phyloP scores from a whole-genome alignment of 2,797 vertebrate genomes.

The Microctenopoma stevenorrisi region DNA sequence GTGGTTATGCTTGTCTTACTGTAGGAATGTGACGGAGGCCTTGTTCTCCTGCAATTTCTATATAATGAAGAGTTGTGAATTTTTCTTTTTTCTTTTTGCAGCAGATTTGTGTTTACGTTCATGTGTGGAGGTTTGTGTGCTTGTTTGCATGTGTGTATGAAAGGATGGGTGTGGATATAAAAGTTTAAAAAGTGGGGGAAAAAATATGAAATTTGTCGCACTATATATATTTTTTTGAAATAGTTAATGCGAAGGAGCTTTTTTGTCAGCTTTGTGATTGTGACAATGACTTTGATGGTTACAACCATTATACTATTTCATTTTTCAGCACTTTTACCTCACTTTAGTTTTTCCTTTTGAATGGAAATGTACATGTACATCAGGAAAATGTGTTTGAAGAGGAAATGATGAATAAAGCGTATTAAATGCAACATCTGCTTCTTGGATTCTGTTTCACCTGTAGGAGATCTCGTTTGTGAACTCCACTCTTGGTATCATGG shows the following conservation, averaged over 20 bases:
- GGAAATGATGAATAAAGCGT: conserved; percentile 79
- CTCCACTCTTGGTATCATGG: background rate
- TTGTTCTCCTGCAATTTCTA: conserved; percentile 48
- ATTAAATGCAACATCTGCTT: conserved; percentile 65
- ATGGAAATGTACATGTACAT: conserved; percentile 78
- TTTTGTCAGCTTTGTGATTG: conserved; percentile 78
- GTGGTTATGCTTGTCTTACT: conserved; percentile 61
- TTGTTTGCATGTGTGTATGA: conserved; percentile 65
- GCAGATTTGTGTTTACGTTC: conserved; percentile 68
- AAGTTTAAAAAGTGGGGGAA: conserved; percentile 47
- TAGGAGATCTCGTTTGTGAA: background rate
- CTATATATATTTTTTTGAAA: conserved; percentile 74
- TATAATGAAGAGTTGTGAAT: conserved; percentile 44
- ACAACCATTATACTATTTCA: conserved; percentile 75
- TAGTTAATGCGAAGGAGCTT: conserved; percentile 63
- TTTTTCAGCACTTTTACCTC: conserved; percentile 88
- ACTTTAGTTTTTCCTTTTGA: conserved; percentile 82
- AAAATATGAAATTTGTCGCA: conserved; percentile 63
- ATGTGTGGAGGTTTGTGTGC: conserved; percentile 55
- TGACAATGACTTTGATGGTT: conserved; percentile 72
- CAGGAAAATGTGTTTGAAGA: conserved; percentile 85
- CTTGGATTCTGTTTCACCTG: background rate
- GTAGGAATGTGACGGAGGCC: conserved; percentile 54
- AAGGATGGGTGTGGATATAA: conserved; percentile 65
- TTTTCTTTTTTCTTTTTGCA: conserved; percentile 49